Base-by-base conservation (phyloP, 2,797 vertebrate genomes). In the Diplodus sargus region DNA sequence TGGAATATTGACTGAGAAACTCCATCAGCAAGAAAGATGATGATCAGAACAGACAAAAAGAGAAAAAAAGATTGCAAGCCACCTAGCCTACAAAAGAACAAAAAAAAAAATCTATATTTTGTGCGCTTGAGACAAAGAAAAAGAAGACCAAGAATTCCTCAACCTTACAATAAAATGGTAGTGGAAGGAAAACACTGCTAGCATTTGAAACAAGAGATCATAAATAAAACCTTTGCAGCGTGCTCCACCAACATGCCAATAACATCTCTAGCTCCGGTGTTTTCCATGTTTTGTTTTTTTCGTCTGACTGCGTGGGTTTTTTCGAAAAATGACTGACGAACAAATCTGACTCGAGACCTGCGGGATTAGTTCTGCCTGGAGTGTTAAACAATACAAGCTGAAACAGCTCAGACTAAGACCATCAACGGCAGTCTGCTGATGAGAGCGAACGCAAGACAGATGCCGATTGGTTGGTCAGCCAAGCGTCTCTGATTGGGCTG, bases 341-440 rank as follows among this genome's bases (percentile, higher is more conserved):
- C 18, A 70, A 75, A 77, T 66, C 48, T 60, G 18, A 18, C 43
- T 17, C 42, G 45, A 70, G 68, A 6, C 47, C 52, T 45, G 17
- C 6, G 0, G 74, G 74, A 81, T 87, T 83, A 86, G 74, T 79
- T 78, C 71, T 58, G 67, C 70, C 16, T 17, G 12, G 56, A 47
- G 65, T 5, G 52, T 17, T 22, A n/a, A 71, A 83, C 53, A 54
- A 48, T 22, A 15, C 18, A 62, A 68, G 62, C 67, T 13, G 7
- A 15, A 53, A 11, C 23, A 67, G 62, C 65, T 80, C 54, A 18
- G 43, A 25, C 60, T 23, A 22, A 74, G 28, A 69, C 25, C 28
- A 15, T 39, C 65, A 23, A 14, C 39, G 67, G 28, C 70, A 52
- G 56, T 58, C 63, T 69, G 65, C 71, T 20, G 65, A 23, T 49